Evolutionary conservation across 2,113 vertebrate species (phyloP).

Genomic region (Hiodon alosoides): DNA sequence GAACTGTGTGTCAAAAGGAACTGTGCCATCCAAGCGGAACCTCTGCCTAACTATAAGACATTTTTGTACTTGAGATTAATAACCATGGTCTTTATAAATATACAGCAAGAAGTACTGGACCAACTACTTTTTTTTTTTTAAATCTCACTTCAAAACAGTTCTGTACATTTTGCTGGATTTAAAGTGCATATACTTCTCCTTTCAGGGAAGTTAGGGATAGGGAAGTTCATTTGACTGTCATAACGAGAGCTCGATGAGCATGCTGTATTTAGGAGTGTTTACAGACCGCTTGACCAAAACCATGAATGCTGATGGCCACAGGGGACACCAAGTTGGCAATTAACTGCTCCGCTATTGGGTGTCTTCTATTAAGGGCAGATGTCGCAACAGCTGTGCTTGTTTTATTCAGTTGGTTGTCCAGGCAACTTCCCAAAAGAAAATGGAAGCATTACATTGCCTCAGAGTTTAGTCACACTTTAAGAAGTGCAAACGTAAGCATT

Average conservation of each 20-base stretch:
- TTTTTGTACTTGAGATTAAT: no score
- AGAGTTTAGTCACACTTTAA: constrained; percentile 14
- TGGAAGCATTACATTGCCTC: constrained; percentile 24
- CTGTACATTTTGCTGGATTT: not conserved
- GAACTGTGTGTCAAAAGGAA: no score
- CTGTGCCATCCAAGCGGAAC: no score
- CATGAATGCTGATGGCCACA: constrained; percentile 10
- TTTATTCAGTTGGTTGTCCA: constrained; percentile 25
- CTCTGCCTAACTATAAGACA: no score
- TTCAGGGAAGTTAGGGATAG: no score
- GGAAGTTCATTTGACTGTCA: not conserved
- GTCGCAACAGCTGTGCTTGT: constrained; percentile 21
- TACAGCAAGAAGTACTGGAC: no score
- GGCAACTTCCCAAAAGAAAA: constrained; percentile 27
- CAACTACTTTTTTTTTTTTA: no score
- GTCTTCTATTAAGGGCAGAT: constrained; percentile 36
- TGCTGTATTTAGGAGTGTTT: not conserved
- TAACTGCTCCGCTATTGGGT: constrained; percentile 27
- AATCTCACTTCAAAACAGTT: not conserved
- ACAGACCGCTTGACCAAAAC: no score
- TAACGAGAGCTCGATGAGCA: not conserved
- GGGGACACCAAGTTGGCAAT: constrained; percentile 28
- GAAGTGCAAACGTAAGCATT: not conserved
- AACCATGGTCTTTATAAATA: no score
- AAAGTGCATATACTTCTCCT: not conserved